These are phyloP conservation scores for Carabus problematicus DNA, from an alignment of 2,888 invertebrate species.

Conservation along the genomic window DNA sequence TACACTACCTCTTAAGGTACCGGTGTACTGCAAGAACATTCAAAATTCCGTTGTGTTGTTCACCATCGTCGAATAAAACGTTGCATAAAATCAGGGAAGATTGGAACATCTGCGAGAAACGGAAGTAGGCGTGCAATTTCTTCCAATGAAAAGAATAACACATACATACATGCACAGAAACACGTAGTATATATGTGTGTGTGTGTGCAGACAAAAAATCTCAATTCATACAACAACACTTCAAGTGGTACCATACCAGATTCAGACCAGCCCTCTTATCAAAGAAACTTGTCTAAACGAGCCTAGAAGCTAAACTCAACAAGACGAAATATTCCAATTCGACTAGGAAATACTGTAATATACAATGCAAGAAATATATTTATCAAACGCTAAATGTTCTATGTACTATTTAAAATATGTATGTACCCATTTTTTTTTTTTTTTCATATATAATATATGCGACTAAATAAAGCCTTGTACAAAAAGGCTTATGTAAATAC, in stretches of 20 bases:
- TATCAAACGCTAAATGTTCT: no score
- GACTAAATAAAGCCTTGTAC: no score
- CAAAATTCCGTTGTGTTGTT: constrained; percentile 1
- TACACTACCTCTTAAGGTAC: neutral
- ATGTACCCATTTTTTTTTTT: no score
- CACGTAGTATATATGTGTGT: neutral
- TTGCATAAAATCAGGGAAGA: constrained; percentile 41
- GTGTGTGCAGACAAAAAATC: constrained; percentile 1
- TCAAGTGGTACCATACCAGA: constrained; percentile 2
- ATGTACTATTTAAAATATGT: no score
- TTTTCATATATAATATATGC: no score
- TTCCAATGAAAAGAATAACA: constrained; percentile 33
- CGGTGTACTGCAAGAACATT: neutral
- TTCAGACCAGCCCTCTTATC: no score
- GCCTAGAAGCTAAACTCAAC: no score
- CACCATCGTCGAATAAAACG: constrained; percentile 3
- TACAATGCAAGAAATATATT: no score
- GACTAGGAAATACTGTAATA: no score
- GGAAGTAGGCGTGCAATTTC: constrained; percentile 41
- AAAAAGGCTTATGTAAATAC: no score
- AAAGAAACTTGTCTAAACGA: no score
- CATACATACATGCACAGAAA: neutral
- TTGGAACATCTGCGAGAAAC: constrained; percentile 35
- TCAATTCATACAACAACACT: constrained; percentile 16
- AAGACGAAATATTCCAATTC: no score